phyloP scores from a whole-genome alignment of 2,888 invertebrate species.

The Agrochola litura region DNA sequence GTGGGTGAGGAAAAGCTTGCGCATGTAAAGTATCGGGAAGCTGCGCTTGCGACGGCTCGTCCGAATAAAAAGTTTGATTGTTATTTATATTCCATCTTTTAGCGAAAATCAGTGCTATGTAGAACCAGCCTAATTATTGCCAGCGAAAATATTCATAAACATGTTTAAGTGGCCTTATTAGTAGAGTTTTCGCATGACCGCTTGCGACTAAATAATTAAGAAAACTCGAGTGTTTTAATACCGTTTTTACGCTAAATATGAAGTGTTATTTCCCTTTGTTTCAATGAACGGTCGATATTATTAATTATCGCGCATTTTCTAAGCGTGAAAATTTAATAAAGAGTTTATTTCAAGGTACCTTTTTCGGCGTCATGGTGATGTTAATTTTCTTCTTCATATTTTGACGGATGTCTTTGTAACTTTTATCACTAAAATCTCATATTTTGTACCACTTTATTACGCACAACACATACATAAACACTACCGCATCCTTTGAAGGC shows the following conservation, averaged over 20 bases:
- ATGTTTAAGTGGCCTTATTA: conserved; percentile 42
- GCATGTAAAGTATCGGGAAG: neutral
- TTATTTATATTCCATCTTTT: neutral
- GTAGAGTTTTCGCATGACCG: conserved; percentile 58
- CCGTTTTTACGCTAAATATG: conserved; percentile 29
- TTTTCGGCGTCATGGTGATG: conserved; percentile 70
- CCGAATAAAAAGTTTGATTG: neutral
- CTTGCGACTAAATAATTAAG: conserved; percentile 53
- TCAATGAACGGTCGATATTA: conserved; percentile 15
- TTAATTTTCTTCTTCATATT: conserved; percentile 76
- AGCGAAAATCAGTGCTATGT: conserved; percentile 20
- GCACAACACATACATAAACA: conserved; percentile 44
- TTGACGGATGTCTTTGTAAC: conserved; percentile 13
- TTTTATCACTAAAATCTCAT: conserved; percentile 47
- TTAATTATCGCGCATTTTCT: conserved; percentile 18
- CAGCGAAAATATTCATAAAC: conserved; percentile 49
- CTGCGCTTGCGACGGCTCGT: conserved; percentile 11
- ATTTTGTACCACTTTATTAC: conserved; percentile 25
- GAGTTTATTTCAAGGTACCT: conserved; percentile 64
- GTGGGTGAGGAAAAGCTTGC: neutral
- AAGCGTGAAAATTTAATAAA: conserved; percentile 9
- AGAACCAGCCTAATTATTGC: conserved; percentile 33
- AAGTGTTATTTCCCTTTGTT: conserved; percentile 33
- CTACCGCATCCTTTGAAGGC: conserved; percentile 55
- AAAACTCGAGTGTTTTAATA: conserved; percentile 29